Conservation (phyloP, 2,113 vertebrate genomes). For the Anoplopoma fimbria region DNA sequence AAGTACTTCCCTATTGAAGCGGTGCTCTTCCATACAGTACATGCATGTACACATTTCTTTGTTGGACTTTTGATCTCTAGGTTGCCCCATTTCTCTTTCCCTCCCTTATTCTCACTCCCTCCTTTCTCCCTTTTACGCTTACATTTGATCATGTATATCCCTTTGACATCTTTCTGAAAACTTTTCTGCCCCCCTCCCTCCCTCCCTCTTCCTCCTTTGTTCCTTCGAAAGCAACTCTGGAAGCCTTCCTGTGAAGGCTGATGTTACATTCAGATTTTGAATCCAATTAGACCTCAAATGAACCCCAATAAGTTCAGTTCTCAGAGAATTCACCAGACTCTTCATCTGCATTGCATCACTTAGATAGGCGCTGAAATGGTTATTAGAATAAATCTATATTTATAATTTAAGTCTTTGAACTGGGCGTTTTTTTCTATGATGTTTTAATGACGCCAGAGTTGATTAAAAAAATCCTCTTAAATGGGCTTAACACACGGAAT, state of each 20-base stretch:
- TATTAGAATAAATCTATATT: neutral
- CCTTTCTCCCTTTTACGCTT: neutral
- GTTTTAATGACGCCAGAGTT: neutral
- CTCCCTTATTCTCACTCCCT: neutral
- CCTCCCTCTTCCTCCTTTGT: neutral
- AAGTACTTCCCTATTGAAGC: neutral
- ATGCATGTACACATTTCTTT: neutral
- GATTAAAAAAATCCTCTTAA: slow-evolving; percentile 2
- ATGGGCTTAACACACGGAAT: neutral
- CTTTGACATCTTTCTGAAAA: neutral
- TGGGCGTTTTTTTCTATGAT: neutral
- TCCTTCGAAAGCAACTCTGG: neutral
- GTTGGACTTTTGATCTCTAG: neutral
- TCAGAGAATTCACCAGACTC: slow-evolving; percentile 4
- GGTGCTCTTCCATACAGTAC: neutral
- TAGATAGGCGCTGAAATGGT: neutral
- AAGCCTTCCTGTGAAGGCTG: neutral
- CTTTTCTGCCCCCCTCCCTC: neutral
- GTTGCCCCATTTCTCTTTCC: neutral
- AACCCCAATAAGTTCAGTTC: slow-evolving; percentile 35
- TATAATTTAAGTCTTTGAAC: neutral
- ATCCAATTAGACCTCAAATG: slow-evolving; percentile 59
- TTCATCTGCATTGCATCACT: slow-evolving; percentile 2
- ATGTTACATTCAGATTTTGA: slow-evolving; percentile 11
- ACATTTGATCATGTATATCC: neutral